Evolutionary conservation across 2,797 vertebrate species (phyloP).

Genomic region (Allobates femoralis): DNA sequence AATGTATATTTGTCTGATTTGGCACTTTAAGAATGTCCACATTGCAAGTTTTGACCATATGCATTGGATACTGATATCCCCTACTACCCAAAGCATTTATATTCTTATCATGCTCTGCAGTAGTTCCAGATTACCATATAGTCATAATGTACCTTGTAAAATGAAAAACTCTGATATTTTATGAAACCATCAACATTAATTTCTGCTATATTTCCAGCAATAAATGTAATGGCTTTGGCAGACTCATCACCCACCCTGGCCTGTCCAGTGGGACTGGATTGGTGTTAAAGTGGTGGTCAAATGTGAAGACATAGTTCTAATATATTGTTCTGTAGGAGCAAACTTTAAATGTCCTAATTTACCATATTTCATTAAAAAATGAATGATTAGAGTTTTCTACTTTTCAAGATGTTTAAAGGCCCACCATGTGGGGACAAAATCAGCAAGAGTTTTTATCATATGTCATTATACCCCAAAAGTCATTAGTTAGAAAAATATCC

Average conservation of each 20-base stretch:
- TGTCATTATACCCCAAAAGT: background rate
- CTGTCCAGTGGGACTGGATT: background rate
- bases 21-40: background rate
- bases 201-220: background rate
- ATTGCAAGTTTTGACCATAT: background rate
- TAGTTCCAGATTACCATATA: background rate
- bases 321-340: background rate
- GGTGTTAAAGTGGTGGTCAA: background rate
- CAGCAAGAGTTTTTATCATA: background rate
- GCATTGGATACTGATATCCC: background rate
- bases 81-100: background rate
- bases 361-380: background rate
- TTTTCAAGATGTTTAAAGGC: too few relatives aligned
- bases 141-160: background rate
- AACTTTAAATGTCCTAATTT: background rate
- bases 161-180: background rate
- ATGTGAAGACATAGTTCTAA: background rate
- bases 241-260: background rate
- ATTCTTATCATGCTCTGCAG: background rate
- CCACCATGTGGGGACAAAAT: too few relatives aligned
- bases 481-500: background rate
- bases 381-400: background rate
- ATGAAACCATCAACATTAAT: background rate
- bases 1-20: background rate
- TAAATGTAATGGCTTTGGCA: background rate